Percentiles rank a stretch among this genome's conserved stretches.
These are phyloP conservation scores for Anomalospiza imberbis DNA, from an alignment of 2,797 vertebrate species.

Conservation along the genomic window DNA sequence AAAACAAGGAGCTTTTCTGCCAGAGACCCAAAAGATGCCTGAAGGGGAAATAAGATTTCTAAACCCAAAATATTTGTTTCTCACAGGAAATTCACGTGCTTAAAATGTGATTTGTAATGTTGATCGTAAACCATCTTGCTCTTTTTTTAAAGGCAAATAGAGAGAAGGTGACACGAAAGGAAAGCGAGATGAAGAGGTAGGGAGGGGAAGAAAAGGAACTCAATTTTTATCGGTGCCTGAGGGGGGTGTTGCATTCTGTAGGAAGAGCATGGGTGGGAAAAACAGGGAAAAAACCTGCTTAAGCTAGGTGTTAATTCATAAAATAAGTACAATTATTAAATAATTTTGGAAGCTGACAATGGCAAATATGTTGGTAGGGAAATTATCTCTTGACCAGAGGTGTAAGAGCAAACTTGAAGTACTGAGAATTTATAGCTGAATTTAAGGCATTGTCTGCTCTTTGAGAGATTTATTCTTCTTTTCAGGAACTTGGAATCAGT, in stretches of 20 bases:
- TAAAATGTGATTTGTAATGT: neutral
- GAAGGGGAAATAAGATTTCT: neutral
- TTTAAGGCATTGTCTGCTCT: neutral
- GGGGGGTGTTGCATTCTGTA: neutral
- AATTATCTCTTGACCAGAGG: neutral
- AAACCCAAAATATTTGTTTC: neutral
- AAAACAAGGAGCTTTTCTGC: neutral
- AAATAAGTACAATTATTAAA: neutral
- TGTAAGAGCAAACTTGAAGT: neutral
- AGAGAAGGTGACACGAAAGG: constrained; percentile 29
- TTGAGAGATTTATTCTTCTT: neutral
- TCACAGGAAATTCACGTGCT: neutral
- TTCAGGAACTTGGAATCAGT: neutral
- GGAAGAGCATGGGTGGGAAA: neutral
- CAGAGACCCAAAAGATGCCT: neutral
- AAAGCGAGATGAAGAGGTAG: constrained; percentile 64
- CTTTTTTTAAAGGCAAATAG: constrained; percentile 57
- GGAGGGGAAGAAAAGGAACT: constrained; percentile 29
- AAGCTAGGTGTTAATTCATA: neutral
- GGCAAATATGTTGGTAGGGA: neutral
- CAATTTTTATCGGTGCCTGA: neutral
- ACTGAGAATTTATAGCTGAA: neutral
- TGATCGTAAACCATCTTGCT: constrained; percentile 31
- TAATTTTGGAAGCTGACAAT: neutral
- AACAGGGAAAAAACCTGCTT: neutral